Evolutionary conservation across 2,113 vertebrate genomes (phyloP).

Genomic region (Eclectus roratus): DNA sequence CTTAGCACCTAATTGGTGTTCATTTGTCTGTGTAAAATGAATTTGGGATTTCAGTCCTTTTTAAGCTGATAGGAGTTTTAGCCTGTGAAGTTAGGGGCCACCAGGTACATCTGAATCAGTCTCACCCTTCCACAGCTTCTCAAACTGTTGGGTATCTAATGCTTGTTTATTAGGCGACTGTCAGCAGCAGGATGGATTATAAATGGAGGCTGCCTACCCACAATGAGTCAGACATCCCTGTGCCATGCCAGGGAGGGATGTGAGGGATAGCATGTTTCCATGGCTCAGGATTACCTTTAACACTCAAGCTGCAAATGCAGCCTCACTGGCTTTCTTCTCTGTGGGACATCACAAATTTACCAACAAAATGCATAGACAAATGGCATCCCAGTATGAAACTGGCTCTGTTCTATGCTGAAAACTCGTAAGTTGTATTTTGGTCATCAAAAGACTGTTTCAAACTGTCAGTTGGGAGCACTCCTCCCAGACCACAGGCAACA

Average conservation of each 20-base stretch:
- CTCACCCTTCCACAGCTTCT: background rate
- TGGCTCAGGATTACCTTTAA: background rate
- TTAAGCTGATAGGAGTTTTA: background rate
- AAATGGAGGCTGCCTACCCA: background rate
- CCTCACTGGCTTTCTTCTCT: background rate
- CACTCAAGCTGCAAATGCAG: background rate
- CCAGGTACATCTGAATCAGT: background rate
- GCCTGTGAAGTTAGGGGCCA: background rate
- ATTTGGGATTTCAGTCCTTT: background rate
- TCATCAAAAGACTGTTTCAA: background rate
- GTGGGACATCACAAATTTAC: background rate
- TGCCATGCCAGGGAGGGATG: background rate
- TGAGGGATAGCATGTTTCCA: background rate
- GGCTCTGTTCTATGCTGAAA: background rate
- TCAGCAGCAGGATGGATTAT: background rate
- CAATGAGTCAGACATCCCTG: background rate
- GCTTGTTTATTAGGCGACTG: background rate
- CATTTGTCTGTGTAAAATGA: background rate
- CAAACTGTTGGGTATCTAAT: background rate
- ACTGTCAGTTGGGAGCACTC: background rate
- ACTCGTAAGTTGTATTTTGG: background rate
- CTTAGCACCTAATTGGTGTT: background rate
- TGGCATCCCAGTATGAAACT: background rate
- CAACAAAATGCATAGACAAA: background rate
- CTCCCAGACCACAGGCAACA: background rate